Evolutionary conservation across 2,888 invertebrate species (phyloP).

Genomic region (Drosophila acutilabella): DNA sequence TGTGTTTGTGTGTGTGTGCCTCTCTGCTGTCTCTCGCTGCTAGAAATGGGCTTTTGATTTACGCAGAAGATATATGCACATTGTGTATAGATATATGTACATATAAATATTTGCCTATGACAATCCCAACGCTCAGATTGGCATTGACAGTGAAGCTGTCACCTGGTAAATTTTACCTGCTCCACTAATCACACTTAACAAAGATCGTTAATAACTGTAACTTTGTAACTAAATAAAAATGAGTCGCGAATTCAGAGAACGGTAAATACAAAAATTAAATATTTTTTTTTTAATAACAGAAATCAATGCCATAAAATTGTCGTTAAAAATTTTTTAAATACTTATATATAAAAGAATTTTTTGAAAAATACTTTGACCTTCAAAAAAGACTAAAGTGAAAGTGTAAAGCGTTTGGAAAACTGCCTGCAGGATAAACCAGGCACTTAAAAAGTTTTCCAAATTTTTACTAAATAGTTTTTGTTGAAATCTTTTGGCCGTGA

Average conservation of each 20-base stretch:
- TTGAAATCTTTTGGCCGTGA: no score
- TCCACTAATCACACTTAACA: constrained; percentile 9
- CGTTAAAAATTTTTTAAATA: neutral
- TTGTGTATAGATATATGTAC: constrained; percentile 43
- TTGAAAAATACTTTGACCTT: constrained; percentile 34
- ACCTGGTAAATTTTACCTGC: constrained; percentile 31
- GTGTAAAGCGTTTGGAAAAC: neutral
- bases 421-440: neutral
- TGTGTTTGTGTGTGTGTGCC: constrained; percentile 5
- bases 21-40: constrained; percentile 24
- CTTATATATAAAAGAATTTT: neutral
- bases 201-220: neutral
- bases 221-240: neutral
- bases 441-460: neutral
- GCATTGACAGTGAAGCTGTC: constrained; percentile 69
- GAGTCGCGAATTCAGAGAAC: constrained; percentile 49
- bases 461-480: neutral
- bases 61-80: constrained; percentile 59
- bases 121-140: constrained; percentile 63
- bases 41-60: constrained; percentile 72
- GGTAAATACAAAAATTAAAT: constrained; percentile 44
- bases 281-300: neutral
- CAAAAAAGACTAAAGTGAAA: constrained; percentile 19
- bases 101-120: constrained; percentile 72
- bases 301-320: constrained; percentile 4